A percentile compares a stretch with the other conserved stretches of the same genome.
Conservation (phyloP, 2,113 vertebrate species). For the Cynopterus brachyotis region DNA sequence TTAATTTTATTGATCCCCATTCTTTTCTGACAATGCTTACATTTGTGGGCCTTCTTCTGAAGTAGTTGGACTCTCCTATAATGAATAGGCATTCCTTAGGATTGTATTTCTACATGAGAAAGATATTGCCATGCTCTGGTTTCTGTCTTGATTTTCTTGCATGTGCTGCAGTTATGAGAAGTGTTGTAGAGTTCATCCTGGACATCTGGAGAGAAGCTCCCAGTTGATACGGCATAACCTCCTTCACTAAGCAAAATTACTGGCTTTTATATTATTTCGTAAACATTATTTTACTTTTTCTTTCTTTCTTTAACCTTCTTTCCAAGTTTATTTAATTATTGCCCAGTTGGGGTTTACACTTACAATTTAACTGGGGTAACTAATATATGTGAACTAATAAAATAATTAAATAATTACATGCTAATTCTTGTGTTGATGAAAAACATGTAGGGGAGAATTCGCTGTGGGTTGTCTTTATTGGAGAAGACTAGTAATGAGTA, state of each 20-base stretch:
- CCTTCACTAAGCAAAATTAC: not conserved
- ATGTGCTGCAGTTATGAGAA: not conserved
- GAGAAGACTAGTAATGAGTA: not conserved
- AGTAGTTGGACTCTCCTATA: not conserved
- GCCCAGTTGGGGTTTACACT: not conserved
- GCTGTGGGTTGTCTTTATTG: not conserved
- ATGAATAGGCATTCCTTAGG: no score
- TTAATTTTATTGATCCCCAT: not conserved
- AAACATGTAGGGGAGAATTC: not conserved
- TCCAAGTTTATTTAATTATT: not conserved
- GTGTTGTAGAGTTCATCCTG: not conserved
- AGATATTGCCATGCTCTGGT: not conserved
- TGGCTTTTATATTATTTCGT: not conserved
- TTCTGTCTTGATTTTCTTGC: not conserved
- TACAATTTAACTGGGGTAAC: not conserved
- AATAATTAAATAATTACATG: not conserved
- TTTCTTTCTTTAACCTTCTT: not conserved
- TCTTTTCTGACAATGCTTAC: not conserved
- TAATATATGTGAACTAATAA: not conserved
- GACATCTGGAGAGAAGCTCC: not conserved
- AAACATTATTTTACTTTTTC: not conserved
- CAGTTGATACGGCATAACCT: not conserved
- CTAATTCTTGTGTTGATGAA: not conserved
- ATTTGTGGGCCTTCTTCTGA: not conserved
- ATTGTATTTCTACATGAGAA: not conserved